phyloP scores from a whole-genome alignment of 2,888 invertebrate species.

The Drosophila meridiana region DNA sequence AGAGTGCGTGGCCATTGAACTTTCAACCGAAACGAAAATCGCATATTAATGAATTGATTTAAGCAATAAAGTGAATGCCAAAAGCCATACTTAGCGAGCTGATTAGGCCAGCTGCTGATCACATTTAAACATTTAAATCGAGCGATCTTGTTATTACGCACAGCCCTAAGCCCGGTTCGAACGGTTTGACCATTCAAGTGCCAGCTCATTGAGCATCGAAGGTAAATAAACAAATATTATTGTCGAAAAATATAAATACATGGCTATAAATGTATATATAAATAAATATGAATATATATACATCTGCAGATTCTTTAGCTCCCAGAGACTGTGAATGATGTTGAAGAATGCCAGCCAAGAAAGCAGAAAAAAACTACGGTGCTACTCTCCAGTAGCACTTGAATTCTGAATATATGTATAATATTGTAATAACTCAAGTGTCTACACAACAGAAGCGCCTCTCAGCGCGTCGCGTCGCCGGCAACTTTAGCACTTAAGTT shows the following conservation, averaged over 20 bases:
- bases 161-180: slow-evolving; percentile 53
- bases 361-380: neutral
- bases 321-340: slow-evolving; percentile 26
- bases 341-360: slow-evolving; percentile 32
- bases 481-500: slow-evolving; percentile 81
- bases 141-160: slow-evolving; percentile 64
- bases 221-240: slow-evolving; percentile 68
- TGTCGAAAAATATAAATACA: slow-evolving; percentile 45
- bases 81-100: slow-evolving; percentile 19
- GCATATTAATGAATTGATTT: slow-evolving; percentile 41
- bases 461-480: slow-evolving; percentile 80
- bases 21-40: slow-evolving; percentile 26
- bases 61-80: neutral
- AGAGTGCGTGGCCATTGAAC: slow-evolving; percentile 72
- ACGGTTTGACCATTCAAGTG: slow-evolving; percentile 34
- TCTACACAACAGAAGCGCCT: slow-evolving; percentile 73
- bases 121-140: slow-evolving; percentile 55
- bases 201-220: slow-evolving; percentile 59
- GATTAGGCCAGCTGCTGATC: slow-evolving; percentile 28
- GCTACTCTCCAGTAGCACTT: slow-evolving; percentile 73
- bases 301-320: slow-evolving; percentile 49
- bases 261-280: neutral
- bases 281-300: slow-evolving; percentile 13
- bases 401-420: slow-evolving; percentile 70
- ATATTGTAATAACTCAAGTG: slow-evolving; percentile 79